Conservation (phyloP, 2,888 invertebrate species). For the Drepanosiphum platanoidis region DNA sequence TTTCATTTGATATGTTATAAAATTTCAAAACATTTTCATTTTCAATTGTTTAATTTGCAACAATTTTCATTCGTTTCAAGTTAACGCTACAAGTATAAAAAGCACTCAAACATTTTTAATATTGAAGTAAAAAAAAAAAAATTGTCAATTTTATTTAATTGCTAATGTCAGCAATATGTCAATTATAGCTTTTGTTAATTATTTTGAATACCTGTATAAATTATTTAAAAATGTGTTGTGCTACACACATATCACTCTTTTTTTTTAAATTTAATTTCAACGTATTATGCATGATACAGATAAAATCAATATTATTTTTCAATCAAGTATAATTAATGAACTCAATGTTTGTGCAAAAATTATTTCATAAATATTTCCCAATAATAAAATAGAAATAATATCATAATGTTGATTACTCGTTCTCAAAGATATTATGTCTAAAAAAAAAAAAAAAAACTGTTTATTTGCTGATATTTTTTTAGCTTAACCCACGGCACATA, state of each 20-base stretch:
- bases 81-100: not conserved
- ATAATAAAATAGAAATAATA: not conserved
- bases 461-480: not conserved
- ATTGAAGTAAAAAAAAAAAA: not conserved
- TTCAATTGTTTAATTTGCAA: not conserved
- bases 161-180: not conserved
- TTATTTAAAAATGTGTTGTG: not conserved
- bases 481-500: too few species aligned
- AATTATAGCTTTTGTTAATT: conserved; percentile 12
- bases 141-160: conserved; percentile 26
- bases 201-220: not conserved
- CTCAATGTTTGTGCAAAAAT: not conserved
- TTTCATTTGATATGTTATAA: too few species aligned
- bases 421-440: not conserved
- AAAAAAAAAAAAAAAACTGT: not conserved
- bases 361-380: not conserved
- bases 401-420: not conserved
- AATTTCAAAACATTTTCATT: not conserved
- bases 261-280: not conserved
- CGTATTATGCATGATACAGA: not conserved
- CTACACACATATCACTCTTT: not conserved
- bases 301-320: not conserved
- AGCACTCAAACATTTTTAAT: not conserved
- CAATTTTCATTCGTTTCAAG: not conserved
- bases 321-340: too few species aligned